Evolutionary conservation across 2,797 vertebrate genomes (phyloP).

Genomic region (Crocodylus rhombifer): DNA sequence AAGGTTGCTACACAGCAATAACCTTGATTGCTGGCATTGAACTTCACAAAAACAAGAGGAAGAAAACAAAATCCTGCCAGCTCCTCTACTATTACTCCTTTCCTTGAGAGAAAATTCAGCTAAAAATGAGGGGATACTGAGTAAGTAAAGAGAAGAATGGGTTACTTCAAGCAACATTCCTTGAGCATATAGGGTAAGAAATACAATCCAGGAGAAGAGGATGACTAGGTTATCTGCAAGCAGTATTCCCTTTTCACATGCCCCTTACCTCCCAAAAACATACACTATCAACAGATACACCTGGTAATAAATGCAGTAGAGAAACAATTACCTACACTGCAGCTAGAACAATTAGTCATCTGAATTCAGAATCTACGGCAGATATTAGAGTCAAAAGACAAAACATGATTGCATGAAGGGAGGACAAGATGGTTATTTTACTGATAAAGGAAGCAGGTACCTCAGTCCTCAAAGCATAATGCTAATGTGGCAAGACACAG

Average conservation of each 20-base stretch:
- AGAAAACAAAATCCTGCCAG: neutral
- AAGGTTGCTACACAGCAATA: neutral
- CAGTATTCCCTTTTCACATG: neutral
- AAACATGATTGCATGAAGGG: neutral
- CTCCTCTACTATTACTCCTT: neutral
- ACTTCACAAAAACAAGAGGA: neutral
- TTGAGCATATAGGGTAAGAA: neutral
- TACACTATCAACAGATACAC: neutral
- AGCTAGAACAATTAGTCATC: neutral
- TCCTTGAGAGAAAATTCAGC: neutral
- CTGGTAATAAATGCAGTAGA: neutral
- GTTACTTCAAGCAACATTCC: neutral
- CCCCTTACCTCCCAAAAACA: neutral
- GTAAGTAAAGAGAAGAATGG: neutral
- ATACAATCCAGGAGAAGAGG: neutral
- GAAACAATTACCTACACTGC: neutral
- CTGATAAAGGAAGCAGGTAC: neutral
- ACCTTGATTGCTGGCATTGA: neutral
- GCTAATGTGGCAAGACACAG: neutral
- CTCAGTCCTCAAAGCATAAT: neutral
- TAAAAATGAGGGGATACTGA: neutral
- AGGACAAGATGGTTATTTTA: neutral
- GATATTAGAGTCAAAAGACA: neutral
- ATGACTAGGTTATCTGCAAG: neutral
- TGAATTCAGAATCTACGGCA: neutral